A percentile compares a stretch with the other conserved stretches of the same genome.
phyloP scores from a whole-genome alignment of 2,888 invertebrate genomes.

The Hymenopus coronatus region DNA sequence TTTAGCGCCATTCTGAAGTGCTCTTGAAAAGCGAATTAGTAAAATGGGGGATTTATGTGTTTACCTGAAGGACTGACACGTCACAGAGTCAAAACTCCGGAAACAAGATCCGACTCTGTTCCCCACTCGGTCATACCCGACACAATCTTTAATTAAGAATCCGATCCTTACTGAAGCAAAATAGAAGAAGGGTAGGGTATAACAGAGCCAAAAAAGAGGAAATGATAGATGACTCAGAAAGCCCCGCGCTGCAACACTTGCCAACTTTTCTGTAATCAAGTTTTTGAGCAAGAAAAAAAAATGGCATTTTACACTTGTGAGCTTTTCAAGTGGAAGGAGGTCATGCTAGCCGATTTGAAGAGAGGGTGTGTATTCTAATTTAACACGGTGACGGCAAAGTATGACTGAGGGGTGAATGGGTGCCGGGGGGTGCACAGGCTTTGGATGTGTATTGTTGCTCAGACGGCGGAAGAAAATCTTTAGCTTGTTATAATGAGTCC shows the following conservation, averaged over 20 bases:
- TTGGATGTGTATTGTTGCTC: background rate
- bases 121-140: background rate
- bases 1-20: background rate
- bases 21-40: background rate
- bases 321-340: background rate
- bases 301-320: background rate
- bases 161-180: background rate
- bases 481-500: background rate
- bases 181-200: background rate
- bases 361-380: background rate
- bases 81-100: background rate
- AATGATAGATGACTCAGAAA: background rate
- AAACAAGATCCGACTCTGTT: background rate
- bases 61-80: background rate
- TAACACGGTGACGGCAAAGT: background rate
- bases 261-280: background rate
- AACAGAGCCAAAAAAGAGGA: background rate
- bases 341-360: background rate
- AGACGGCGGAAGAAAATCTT: background rate
- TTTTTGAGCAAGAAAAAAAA: background rate
- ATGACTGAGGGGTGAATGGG: background rate
- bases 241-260: background rate
- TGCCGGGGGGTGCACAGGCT: background rate
- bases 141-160: slow-evolving; percentile 3
- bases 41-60: background rate